Conservation (phyloP, 2,797 vertebrate species). For the Galago senegalensis region DNA sequence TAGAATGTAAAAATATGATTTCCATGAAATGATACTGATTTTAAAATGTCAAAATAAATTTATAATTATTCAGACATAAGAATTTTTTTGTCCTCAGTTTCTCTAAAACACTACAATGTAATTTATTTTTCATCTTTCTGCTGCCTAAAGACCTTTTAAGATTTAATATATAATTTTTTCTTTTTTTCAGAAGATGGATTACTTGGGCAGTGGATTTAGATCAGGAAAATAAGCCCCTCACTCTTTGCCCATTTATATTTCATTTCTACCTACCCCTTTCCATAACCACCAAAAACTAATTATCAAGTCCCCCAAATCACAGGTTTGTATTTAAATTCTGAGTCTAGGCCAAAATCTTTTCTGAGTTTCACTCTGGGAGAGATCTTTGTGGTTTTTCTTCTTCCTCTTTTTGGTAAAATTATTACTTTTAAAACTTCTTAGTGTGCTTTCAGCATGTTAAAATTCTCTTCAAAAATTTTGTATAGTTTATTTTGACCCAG, state of each 20-base stretch:
- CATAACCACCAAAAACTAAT: conserved; percentile 55
- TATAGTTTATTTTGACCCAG: too few species aligned
- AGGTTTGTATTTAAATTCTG: conserved; percentile 22
- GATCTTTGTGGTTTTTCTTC: too few species aligned
- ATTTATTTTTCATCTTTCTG: conserved; percentile 67
- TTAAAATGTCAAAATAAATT: neutral
- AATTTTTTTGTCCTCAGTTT: neutral
- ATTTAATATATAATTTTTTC: conserved; percentile 65
- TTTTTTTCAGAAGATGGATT: conserved; percentile 71
- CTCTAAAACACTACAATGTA: conserved; percentile 20
- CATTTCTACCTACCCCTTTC: conserved; percentile 52
- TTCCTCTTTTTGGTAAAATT: too few species aligned
- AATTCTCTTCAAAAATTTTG: too few species aligned
- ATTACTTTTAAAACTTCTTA: too few species aligned
- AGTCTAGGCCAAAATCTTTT: neutral
- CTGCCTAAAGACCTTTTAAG: conserved; percentile 52
- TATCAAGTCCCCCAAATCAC: neutral
- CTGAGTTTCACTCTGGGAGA: too few species aligned
- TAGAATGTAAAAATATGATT: neutral
- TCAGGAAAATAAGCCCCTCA: neutral
- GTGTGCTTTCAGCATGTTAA: too few species aligned
- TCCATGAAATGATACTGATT: neutral
- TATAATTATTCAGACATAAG: neutral
- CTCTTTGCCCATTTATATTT: conserved; percentile 33
- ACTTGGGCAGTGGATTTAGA: neutral